Percentiles rank a stretch among this genome's conserved stretches.
Conservation (phyloP, 2,888 invertebrate species). For the Drosophila recens region DNA sequence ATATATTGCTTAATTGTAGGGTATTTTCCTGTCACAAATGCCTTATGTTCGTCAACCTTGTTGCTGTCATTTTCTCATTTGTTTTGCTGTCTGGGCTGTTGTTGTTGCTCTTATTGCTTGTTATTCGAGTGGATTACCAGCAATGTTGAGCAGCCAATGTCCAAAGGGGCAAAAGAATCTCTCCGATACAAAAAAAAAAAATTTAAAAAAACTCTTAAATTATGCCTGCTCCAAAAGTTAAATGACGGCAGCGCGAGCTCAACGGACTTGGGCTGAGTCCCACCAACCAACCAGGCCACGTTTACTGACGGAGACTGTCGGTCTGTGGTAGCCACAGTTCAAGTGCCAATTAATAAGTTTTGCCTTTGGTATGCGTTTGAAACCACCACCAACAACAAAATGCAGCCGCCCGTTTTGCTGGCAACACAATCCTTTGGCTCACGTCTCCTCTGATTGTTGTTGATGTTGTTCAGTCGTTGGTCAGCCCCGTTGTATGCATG, state of each 20-base stretch:
- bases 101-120: constrained; percentile 51
- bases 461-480: constrained; percentile 60
- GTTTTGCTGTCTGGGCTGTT: constrained; percentile 29
- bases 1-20: constrained; percentile 35
- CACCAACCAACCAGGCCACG: constrained; percentile 5
- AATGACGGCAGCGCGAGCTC: constrained; percentile 55
- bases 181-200: constrained; percentile 22
- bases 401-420: constrained; percentile 17
- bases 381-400: constrained; percentile 29
- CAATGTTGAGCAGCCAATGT: constrained; percentile 64
- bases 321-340: constrained; percentile 61
- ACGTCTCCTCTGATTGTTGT: constrained; percentile 49
- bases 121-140: constrained; percentile 74
- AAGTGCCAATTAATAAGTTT: constrained; percentile 80
- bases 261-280: constrained; percentile 45
- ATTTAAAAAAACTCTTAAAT: constrained; percentile 69
- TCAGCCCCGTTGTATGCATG: constrained; percentile 65
- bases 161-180: constrained; percentile 52
- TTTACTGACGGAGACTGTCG: constrained; percentile 15
- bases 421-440: constrained; percentile 47
- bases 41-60: constrained; percentile 33
- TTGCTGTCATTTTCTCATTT: constrained; percentile 50
- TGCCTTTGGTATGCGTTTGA: constrained; percentile 67
- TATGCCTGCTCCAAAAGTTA: constrained; percentile 77
- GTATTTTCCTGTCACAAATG: constrained; percentile 39